Base-by-base conservation (phyloP, 2,797 vertebrate species). In the Pogoniulus pusillus region DNA sequence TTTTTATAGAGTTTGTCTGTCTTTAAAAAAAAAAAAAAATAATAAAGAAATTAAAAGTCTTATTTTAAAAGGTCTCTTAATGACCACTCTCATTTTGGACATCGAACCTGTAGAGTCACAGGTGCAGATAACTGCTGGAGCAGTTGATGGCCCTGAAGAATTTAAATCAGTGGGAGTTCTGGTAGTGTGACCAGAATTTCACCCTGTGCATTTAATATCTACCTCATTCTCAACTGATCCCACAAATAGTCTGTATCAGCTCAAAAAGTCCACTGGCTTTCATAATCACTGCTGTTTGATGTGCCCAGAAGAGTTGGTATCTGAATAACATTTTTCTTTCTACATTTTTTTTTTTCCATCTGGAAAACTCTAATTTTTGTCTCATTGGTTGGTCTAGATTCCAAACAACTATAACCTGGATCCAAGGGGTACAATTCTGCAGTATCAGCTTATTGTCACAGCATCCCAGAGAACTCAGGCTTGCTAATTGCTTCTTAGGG, bases 391-490 rank as follows among this genome's bases (percentile, higher is more conserved):
- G 81, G 55, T 85, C 20, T 78, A 47, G 18, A 26, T 63, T 89
- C 20, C 5, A 3, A 86, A 41, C 34, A 82, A 47, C 47, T 63
- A 23, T 39, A 26, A 51, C 64, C 82, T 81, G 60, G 27, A 89
- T 90, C 71, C 90, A 91, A 93, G n/a, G 27, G 23, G 16, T 91
- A 63, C 89, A 92, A 93, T 80, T 94, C 88, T 82, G 43, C 93
- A 91, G 80, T 84, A 91, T 88, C 78, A 85, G 64, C 49, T 16
- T 80, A 49, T 66, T 89, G 70, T 81, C 88, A 69, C 69, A 82
- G 45, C 76, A 83, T 88, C 63, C 47, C 15, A 23, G 34, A 82
- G 53, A 90, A 71, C 14, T 87, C 35, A 34, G 26, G 63, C 62
- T 85, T 78, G 34, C 49, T 93, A 89, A 93, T 90, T 87, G 71